These are phyloP conservation scores for Arctia plantaginis DNA, from an alignment of 2,888 invertebrate genomes.

Conservation along the genomic window DNA sequence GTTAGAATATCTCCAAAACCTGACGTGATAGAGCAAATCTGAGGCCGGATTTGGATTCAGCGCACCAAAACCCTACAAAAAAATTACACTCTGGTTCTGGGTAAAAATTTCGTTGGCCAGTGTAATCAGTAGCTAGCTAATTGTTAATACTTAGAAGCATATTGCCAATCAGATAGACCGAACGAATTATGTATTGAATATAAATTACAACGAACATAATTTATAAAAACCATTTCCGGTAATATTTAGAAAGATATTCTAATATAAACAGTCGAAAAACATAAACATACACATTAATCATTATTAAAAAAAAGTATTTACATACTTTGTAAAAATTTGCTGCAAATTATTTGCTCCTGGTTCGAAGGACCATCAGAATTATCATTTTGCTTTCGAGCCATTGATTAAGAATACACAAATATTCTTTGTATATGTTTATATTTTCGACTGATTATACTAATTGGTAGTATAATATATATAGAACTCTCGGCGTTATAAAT, in stretches of 20 bases:
- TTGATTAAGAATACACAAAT: background rate
- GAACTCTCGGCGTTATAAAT: background rate
- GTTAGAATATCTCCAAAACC: no score
- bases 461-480: background rate
- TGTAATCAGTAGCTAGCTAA: no score
- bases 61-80: no score
- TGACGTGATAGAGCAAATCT: no score
- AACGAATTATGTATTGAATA: constrained; percentile 1
- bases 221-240: constrained; percentile 16
- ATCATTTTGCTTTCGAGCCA: background rate
- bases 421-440: background rate
- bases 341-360: background rate
- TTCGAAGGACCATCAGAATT: background rate
- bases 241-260: constrained; percentile 16
- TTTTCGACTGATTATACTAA: constrained; percentile 5
- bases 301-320: background rate
- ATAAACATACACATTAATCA: background rate
- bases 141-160: background rate
- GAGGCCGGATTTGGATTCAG: no score
- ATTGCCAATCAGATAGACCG: background rate
- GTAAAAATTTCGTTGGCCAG: no score
- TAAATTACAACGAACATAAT: background rate
- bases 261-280: constrained; percentile 2
- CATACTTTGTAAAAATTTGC: background rate
- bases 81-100: no score